A percentile compares a stretch with the other conserved stretches of the same genome.
These are phyloP conservation scores for Aethina tumida DNA, from an alignment of 1,140 invertebrate genomes.

Conservation along the genomic window DNA sequence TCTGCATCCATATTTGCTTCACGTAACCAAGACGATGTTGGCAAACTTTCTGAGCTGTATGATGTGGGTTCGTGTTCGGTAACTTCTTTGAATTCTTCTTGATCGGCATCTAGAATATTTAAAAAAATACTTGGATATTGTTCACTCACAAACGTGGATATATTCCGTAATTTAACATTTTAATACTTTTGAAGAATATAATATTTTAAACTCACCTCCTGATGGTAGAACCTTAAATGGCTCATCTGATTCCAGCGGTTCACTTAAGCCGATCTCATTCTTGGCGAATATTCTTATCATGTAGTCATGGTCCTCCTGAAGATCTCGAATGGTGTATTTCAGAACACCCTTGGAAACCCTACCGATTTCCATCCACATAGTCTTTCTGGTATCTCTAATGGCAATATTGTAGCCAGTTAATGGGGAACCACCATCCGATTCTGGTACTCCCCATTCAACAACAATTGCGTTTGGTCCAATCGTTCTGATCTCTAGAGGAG, in stretches of 20 bases:
- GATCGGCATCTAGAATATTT: conserved; percentile 33
- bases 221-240: conserved; percentile 75
- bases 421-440: conserved; percentile 86
- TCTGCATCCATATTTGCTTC: conserved; percentile 89
- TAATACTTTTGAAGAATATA: too few relatives aligned
- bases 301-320: conserved; percentile 84
- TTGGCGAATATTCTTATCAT: conserved; percentile 82
- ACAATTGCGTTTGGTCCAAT: conserved; percentile 73
- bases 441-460: conserved; percentile 89
- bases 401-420: conserved; percentile 87
- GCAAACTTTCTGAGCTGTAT: conserved; percentile 81
- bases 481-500: conserved; percentile 74
- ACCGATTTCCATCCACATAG: conserved; percentile 95
- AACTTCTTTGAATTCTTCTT: conserved; percentile 47
- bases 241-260: conserved; percentile 88
- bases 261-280: conserved; percentile 92
- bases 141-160: too few relatives aligned
- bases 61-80: conserved; percentile 57
- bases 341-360: conserved; percentile 71
- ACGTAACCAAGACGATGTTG: conserved; percentile 86
- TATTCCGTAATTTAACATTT: too few relatives aligned
- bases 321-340: conserved; percentile 73
- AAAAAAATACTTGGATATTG: too few relatives aligned
- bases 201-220: conserved; percentile 51
- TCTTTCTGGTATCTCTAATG: conserved; percentile 81